Base-by-base conservation (phyloP, 2,797 vertebrate species). In the Microtus californicus region DNA sequence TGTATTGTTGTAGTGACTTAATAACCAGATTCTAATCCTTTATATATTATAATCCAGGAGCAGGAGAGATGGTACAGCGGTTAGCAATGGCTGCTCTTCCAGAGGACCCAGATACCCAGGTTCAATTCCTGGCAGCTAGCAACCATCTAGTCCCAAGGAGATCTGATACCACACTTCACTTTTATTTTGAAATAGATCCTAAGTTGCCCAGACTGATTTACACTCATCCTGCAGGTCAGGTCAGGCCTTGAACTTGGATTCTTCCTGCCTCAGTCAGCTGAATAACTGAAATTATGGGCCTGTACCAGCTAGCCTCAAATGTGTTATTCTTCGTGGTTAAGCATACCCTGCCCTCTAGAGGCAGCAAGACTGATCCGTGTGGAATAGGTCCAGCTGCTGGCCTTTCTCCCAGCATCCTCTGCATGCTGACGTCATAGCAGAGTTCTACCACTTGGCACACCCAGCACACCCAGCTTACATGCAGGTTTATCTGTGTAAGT, bases 401-500 rank as follows among this genome's bases (percentile, higher is more conserved):
- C 29, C 61, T 83, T 65, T 61, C 37, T 81, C 40, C 37, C 4
- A 0, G 13, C 43, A 5, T 19, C 77, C 43, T 71, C 48, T 14
- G 23, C 2, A 13, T 11, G 45, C 48, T 56, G n/a, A 73, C 2
- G 0, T 73, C n/a, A 56, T 15, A 73, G 54, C n/a, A n/a, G 48
- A 71, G 48, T 13, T 40, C 51, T 48, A 63, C 11, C 29, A 67
- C 61, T 65, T 1, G 0, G 21, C 1, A 9, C 27, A 6, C 13
- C 17, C 25, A 14, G 25, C 1, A 9, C 27, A 6, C 17, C 17
- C 25, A 19, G 3, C 2, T 25, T 6, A 14, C 76, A 13, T n/a
- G 31, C 8, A 5, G 23, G 2, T 74, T 83, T 1, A 19, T 31
- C 56, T 1, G 2, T 48, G 0, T 15, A 4, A 6, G 5, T 2